Percentiles rank a stretch among this genome's conserved stretches.
Evolutionary conservation across 2,797 vertebrate species (phyloP).

Genomic region (Propithecus perrieri): DNA sequence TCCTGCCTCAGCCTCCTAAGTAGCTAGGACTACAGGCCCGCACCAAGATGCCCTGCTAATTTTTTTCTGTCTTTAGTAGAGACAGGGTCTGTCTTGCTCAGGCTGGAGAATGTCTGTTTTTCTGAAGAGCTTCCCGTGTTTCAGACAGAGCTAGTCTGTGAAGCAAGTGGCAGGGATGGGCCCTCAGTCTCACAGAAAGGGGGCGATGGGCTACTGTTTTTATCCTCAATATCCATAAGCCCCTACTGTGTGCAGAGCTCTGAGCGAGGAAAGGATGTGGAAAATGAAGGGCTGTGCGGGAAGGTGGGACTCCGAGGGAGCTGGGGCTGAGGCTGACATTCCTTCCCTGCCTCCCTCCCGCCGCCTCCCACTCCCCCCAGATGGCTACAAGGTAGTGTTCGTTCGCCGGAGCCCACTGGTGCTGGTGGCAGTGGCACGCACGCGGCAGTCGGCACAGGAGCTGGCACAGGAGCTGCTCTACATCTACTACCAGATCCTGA

Average conservation of each 20-base stretch:
- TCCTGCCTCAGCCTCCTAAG: too few relatives aligned
- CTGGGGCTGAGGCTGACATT: neutral
- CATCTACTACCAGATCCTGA: constrained; percentile 98
- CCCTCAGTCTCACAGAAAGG: neutral
- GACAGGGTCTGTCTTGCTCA: too few relatives aligned
- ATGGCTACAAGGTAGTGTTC: constrained; percentile 97
- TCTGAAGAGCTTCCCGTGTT: neutral
- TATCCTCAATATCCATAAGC: neutral
- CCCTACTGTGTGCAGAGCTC: neutral
- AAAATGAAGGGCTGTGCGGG: neutral
- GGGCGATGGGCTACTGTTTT: neutral
- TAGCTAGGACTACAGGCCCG: too few relatives aligned
- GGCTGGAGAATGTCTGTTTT: neutral
- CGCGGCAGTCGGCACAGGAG: constrained; percentile 94
- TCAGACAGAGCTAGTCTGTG: neutral
- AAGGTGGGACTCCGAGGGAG: constrained; percentile 78
- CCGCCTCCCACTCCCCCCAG: constrained; percentile 80
- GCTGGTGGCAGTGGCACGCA: constrained; percentile 94
- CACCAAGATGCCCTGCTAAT: too few relatives aligned
- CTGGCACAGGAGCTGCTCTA: constrained; percentile 96
- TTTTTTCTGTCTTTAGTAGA: too few relatives aligned
- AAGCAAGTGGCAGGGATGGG: neutral
- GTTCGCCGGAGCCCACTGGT: constrained; percentile 96
- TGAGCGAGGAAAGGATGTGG: neutral
- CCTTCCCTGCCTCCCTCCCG: neutral